phyloP scores from a whole-genome alignment of 2,797 vertebrate species.

The Hirundo rustica region DNA sequence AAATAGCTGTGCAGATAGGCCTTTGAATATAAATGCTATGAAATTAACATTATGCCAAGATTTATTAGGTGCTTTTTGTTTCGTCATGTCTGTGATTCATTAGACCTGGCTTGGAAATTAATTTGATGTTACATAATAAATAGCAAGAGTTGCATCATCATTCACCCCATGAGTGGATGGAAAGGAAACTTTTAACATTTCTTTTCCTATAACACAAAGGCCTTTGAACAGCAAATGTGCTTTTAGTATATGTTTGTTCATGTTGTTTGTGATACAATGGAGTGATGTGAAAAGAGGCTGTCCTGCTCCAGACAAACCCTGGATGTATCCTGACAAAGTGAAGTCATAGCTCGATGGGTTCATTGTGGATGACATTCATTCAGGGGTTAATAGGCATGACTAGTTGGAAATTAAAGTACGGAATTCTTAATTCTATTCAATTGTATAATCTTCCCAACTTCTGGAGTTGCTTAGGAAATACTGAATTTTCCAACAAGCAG shows the following conservation, averaged over 20 bases:
- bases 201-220: background rate
- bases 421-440: background rate
- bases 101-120: background rate
- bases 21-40: background rate
- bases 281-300: background rate
- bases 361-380: background rate
- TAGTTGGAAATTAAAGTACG: background rate
- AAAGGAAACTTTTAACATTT: background rate
- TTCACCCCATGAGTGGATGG: background rate
- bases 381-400: background rate
- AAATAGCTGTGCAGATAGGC: background rate
- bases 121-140: background rate
- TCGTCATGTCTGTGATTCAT: background rate
- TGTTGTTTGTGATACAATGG: background rate
- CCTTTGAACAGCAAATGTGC: background rate
- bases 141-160: background rate
- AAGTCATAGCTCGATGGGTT: background rate
- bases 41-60: background rate
- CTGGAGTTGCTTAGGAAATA: background rate
- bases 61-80: background rate
- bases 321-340: background rate
- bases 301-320: background rate
- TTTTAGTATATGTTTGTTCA: background rate
- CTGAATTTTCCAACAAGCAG: background rate
- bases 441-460: background rate